Base-by-base conservation (phyloP, 2,797 vertebrate species). In the Pyrocephalus nanus region DNA sequence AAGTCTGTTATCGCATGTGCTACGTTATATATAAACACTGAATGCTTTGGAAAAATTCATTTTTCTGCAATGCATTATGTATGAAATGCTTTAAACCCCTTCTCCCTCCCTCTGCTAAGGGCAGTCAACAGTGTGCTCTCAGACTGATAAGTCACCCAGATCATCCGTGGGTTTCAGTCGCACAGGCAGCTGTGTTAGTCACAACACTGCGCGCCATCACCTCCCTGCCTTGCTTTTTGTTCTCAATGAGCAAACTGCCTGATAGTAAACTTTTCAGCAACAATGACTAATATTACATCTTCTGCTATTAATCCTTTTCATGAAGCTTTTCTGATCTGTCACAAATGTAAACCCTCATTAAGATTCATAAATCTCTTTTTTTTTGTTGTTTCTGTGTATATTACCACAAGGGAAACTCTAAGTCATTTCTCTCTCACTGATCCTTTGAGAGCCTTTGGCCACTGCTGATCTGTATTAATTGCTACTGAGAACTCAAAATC, bases 381-480 rank as follows among this genome's bases (percentile, higher is more conserved):
- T 30, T 3, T 42, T 38, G 8, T 57, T 48, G 47, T 77, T 87
- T 47, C 58, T 81, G 55, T 86, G 27, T 57, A n/a, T 69, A 81
- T 69, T 92, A 75, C 74, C 80, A 73, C 26, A 30, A 94, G 50
- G 64, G 51, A 85, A 96, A 85, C 55, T 38, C 62, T 5, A 72
- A 93, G 89, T 55, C 22, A 77, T 71, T 66, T 79, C 73, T 86
- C 92, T 86, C 74, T 62, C 87, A 47, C 47, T 93, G 61, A 95
- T 95, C 42, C 67, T 57, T 85, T 93, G 90, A 82, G 51, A 83
- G 89, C 84, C 67, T n/a, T 34, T 95, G 81, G 73, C 82, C 88
- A 94, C 58, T 88, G 75, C 18, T 80, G 67, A 93, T 96, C 57
- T 95, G 57, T 71, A 94, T 94, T 94, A 96, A 96, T 86, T 92